Evolutionary conservation across 2,888 invertebrate species (phyloP), one percentile per base, ranked within the genome.

Genomic region (Fissipunctia ypsillon): DNA sequence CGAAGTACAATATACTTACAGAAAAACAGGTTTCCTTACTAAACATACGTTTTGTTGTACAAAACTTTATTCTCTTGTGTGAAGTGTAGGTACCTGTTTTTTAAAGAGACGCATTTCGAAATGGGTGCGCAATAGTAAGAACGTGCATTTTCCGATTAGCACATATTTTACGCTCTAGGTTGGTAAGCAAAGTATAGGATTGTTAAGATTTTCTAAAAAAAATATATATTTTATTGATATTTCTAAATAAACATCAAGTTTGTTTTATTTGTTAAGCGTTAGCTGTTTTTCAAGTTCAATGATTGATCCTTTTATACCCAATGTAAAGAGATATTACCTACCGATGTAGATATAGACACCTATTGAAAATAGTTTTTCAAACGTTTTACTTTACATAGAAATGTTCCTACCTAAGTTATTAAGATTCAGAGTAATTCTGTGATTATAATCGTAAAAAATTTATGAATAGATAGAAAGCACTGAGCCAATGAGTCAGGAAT

Each of bases 21-120:
- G 95, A 95, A 94, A 95, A 95, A 95, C 95, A 94, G 92, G 94
- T 94, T 94, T 93, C 92, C 92, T 91, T 90, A 89, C 90, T 91
- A 91, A 90, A 90, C 87, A 88, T 88, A 88, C 88, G 88, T 90
- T 84, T 90, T 88, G 82, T 89, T 86, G 83, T 85, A 87, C 87
- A 87, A 88, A 91, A 90, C 87, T 87, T 80, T 88, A 88, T 87
- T 88, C 84, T 84, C 83, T 76, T 80, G 79, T 80, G 69, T 66
- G 61, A 48, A 41, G 25, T 65, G 79, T n/a, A n/a, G n/a, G n/a
- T 74, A 71, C 72, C 60, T 84, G 76, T 76, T 76, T 82, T 80
- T 84, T 80, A 83, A 83, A 66, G 69, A 66, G 61, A 74, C 48
- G 45, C 68, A 70, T 81, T 81, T 83, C 35, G 57, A 81, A 81